Evolutionary conservation across 2,888 invertebrate genomes (phyloP).

Genomic region (Oscheius onirici): DNA sequence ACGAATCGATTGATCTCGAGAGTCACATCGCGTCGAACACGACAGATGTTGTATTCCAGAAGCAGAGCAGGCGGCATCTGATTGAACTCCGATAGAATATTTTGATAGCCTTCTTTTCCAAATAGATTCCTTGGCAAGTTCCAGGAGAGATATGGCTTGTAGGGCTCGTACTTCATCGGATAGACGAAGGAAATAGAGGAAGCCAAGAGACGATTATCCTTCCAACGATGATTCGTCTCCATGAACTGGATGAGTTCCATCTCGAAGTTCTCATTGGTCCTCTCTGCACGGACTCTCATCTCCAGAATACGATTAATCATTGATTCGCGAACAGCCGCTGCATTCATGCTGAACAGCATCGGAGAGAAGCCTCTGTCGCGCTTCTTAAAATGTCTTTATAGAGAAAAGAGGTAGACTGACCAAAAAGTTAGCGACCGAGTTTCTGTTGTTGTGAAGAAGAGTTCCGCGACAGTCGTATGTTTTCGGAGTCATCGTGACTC

Average conservation of each 20-base stretch:
- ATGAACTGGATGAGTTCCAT: not conserved
- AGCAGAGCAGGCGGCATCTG: not conserved
- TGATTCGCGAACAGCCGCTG: not conserved
- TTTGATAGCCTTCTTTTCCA: not conserved
- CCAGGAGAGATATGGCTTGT: not conserved
- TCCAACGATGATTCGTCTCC: not conserved
- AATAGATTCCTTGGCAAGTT: not conserved
- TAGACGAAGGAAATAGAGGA: not conserved
- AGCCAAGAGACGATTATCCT: not conserved
- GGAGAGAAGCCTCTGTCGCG: not conserved
- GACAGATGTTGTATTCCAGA: constrained; percentile 13
- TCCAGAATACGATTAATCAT: not conserved
- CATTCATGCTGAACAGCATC: not conserved
- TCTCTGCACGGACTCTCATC: not conserved
- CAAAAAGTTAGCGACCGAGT: not conserved
- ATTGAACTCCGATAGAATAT: not conserved
- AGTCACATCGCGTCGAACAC: not conserved
- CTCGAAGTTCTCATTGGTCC: not conserved
- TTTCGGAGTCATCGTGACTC: not conserved
- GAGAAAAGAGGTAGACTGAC: no score
- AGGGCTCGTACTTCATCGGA: not conserved
- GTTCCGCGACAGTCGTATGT: constrained; percentile 2
- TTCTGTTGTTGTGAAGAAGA: not conserved
- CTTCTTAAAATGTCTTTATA: not conserved
- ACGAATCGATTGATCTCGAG: not conserved